phyloP scores from a whole-genome alignment of 1,140 invertebrate genomes.

The Orchestia grillus region DNA sequence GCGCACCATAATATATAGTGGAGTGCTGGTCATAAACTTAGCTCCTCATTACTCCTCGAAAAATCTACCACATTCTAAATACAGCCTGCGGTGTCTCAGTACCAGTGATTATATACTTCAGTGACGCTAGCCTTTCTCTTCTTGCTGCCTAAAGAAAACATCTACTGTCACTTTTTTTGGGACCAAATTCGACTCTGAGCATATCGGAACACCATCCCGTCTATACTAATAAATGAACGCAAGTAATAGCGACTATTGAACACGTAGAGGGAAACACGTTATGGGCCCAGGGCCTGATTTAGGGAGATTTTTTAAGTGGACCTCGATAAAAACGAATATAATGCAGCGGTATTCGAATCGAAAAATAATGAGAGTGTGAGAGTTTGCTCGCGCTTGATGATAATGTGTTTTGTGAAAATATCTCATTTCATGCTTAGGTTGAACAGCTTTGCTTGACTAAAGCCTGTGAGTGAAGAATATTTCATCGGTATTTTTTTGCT shows the following conservation, averaged over 20 bases:
- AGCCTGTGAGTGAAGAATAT: not conserved
- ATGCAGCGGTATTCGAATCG: not conserved
- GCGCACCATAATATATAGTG: conserved; percentile 6
- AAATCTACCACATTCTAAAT: conserved; percentile 47
- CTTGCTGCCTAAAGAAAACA: not conserved
- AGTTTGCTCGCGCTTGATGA: not conserved
- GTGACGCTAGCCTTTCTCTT: not conserved
- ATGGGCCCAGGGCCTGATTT: not conserved
- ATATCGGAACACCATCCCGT: not conserved
- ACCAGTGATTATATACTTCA: conserved; percentile 20
- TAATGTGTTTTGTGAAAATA: not conserved
- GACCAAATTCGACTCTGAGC: not conserved
- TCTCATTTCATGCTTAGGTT: not conserved
- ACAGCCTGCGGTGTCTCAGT: not conserved
- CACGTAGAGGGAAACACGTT: not conserved
- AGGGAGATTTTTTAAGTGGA: not conserved
- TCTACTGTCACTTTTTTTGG: not conserved
- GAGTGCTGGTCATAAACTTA: conserved; percentile 14
- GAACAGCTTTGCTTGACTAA: not conserved
- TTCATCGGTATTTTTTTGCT: not conserved
- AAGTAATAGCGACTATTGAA: not conserved
- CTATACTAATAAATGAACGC: not conserved
- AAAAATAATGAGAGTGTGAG: not conserved
- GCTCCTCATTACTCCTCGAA: conserved; percentile 26
- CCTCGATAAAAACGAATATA: not conserved